Evolutionary conservation across 2,797 vertebrate genomes (phyloP), one percentile per base, ranked within the genome.

Genomic region (Chelon labrosus): DNA sequence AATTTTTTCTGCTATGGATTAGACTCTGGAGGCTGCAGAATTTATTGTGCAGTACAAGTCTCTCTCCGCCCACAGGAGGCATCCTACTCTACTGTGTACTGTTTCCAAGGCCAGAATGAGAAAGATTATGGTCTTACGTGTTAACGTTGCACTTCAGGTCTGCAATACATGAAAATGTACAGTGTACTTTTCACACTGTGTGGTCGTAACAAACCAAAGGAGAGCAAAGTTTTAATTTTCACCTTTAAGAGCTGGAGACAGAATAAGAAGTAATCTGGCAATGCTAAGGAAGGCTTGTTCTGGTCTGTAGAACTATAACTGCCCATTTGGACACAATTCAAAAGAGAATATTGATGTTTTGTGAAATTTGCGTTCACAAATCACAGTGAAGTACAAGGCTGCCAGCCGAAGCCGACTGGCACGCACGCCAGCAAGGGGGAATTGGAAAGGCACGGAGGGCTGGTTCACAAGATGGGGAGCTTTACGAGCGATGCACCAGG

Each of bases 311-410:
- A 70, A 70, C 68, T 75, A 83, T 77, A 66, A 89, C 85, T 83
- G 73, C 51, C 70, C 60, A 85, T 87, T 88, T 90, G 81, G 75
- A 90, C 76, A 68, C 52, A 70, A 89, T 85, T 89, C 84, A 87
- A 91, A 86, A 66, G 50, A 87, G 73, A 82, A 85, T 91, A 91
- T 90, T 85, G 88, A 92, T 88, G 77, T 82, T 77, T 86, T 69
- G 87, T 85, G 78, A 89, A 88, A 92, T 87, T 85, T 79, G 79
- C 80, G 90, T 88, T 85, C 78, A 77, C 85, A 89, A 92, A 90
- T 92, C 84, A 90, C 87, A 86, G 79, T 72, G 65, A 86, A 84
- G 63, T 79, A 75, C 70, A 56, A 73, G 61, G 57, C 83, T 82
- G 78, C 74, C 82, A 71, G 82, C 42, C 2, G 31, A 17, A 66